These are phyloP conservation scores for Gibbula magus DNA, from an alignment of 2,888 invertebrate species.

Conservation along the genomic window DNA sequence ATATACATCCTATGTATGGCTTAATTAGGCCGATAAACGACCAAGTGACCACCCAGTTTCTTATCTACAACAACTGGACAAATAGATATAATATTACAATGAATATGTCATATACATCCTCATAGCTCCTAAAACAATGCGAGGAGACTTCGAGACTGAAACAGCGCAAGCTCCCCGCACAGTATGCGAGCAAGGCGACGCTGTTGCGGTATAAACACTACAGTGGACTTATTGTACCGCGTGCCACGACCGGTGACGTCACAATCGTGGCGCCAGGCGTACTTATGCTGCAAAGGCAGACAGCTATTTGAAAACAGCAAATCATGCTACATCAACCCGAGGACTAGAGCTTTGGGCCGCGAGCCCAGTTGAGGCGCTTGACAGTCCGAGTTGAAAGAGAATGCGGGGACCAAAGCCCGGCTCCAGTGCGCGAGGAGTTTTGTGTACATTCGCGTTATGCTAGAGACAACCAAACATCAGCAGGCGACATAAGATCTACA, in stretches of 20 bases:
- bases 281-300: slow-evolving; percentile 2
- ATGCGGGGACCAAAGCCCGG: background rate
- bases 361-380: background rate
- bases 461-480: slow-evolving; percentile 17
- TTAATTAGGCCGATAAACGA: slow-evolving; percentile 5
- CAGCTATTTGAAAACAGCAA: slow-evolving; percentile 17
- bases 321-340: background rate
- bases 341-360: background rate
- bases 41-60: slow-evolving; percentile 21
- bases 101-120: slow-evolving; percentile 7
- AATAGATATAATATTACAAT: slow-evolving; percentile 19
- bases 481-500: slow-evolving; percentile 18
- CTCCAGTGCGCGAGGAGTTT: background rate
- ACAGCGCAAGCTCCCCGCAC: background rate
- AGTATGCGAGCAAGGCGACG: background rate
- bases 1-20: background rate
- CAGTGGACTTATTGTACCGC: background rate
- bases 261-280: slow-evolving; percentile 18
- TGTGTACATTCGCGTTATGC: slow-evolving; percentile 18
- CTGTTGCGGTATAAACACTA: background rate
- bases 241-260: slow-evolving; percentile 4
- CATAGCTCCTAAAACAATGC: slow-evolving; percentile 7
- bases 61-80: slow-evolving; percentile 19
- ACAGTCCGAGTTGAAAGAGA: slow-evolving; percentile 4
- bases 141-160: background rate